Base-by-base conservation (phyloP, 2,888 invertebrate species). In the Perdita meconis region DNA sequence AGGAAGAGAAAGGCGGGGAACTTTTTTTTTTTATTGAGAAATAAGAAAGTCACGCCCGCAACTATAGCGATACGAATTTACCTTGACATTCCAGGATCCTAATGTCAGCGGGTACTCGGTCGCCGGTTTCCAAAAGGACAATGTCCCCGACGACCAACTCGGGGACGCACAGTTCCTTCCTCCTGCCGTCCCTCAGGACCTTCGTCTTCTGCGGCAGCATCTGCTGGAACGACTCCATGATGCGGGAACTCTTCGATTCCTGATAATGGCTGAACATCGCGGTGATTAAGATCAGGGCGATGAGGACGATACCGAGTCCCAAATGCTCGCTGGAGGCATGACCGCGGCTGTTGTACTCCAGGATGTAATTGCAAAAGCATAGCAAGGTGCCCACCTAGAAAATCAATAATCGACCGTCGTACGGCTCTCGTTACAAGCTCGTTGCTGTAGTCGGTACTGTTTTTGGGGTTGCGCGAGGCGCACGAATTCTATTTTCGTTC, bases 61-160 rank as follows among this genome's bases (percentile, higher is more conserved):
- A 64, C 70, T 63, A 67, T 60, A 56, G 47, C 72, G 78, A 71
- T 76, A 78, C 77, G 59, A 68, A 87, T 94, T 87, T 82, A 90
- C 95, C 94, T 89, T 94, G 94, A 67, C 95, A 93, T 84, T 94
- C 93, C 80, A 96, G 93, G 84, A 98, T 94, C 83, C 97, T 94
- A 80, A 97, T 94, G 93, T 98, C 97, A 56, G 97, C 97, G 4
- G 97, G 97, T 13, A 97, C 95, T 64, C 97, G 94, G 92, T 97
- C 96, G 53, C 97, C 97, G 76, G 95, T 95, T 86, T 94, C 94
- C 89, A 97, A 95, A 88, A 96, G 96, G 56, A 97, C 96, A 82
- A 97, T 93, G 92, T 98, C 97, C 64, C 97, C 97, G 57, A 95
- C 88, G 0, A 96, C 96, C 30, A 97, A 91, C 66, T 96, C 95